Evolutionary conservation across 2,888 invertebrate genomes (phyloP), one percentile per base, ranked within the genome.

Genomic region (Xestia sexstrigata): DNA sequence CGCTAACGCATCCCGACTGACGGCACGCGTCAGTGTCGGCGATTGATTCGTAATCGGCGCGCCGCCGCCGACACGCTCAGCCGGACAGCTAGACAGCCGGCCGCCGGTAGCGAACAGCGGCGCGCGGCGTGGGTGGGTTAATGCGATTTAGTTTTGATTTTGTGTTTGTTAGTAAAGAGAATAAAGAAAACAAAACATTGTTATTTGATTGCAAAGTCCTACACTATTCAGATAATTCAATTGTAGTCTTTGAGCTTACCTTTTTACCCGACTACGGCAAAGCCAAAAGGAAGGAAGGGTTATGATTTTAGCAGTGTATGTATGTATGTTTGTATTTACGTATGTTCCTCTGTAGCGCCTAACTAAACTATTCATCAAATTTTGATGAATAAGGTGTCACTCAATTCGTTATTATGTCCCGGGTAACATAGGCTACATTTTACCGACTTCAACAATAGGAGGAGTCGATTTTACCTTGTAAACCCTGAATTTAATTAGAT

Each of bases 1-100:
- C 76, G 69, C 69, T 70, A 52, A 84, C 76, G 74, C 74, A 65
- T 65, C 47, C 47, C 78, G 83, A 42, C 70, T 20, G 60, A 55
- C 60, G 47, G 45, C 58, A 58, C 76, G 74, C 65, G 78, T 65
- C 68, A 30, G 69, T 63, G 70, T 69, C 66, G 72, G 62, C 70
- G 78, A 79, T 79, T 79, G 83, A 75, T 72, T 66, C 72, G 71
- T 79, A 83, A 79, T 63, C 79, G 76, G 66, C 62, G 65, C 68
- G 71, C 66, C 71, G 55, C 15, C 71, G 13, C 26, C 49, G 60
- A 26, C 11, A 45, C 79, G 26, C n/a, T 35, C 69, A 68, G 52
- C 76, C 76, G 69, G 74, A 39, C 62, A 20, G 35, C 23, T 69
- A 26, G 58, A 13, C 47, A 0, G 35, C 17, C 30, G 35, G 3